A percentile compares a stretch with the other conserved stretches of the same genome.
These are phyloP conservation scores for Thaumetopoea pityocampa DNA, from an alignment of 1,140 invertebrate genomes.

Conservation along the genomic window DNA sequence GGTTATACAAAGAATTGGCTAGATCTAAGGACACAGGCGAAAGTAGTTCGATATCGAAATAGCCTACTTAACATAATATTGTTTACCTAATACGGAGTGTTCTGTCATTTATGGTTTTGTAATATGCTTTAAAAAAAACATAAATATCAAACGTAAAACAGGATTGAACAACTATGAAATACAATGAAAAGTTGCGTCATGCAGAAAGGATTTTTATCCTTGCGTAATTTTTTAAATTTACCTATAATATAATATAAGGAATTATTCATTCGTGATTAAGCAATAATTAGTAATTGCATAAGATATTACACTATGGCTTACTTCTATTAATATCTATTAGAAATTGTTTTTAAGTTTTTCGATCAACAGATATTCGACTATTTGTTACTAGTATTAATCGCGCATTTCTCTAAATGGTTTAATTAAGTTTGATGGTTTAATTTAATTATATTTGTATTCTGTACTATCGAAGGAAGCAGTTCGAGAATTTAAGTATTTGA, in stretches of 20 bases:
- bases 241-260: too few species aligned
- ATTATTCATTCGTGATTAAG: too few species aligned
- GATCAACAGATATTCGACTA: neutral
- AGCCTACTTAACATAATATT: neutral
- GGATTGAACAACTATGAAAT: slow-evolving; percentile 31
- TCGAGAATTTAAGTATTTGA: neutral
- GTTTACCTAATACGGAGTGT: slow-evolving; percentile 1
- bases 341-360: slow-evolving; percentile 5
- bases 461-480: neutral
- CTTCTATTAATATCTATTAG: slow-evolving; percentile 10
- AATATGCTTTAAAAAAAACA: slow-evolving; percentile 15
- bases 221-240: slow-evolving; percentile 27
- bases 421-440: neutral
- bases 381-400: slow-evolving; percentile 1
- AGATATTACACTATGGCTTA: slow-evolving; percentile 7
- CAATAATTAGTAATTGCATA: slow-evolving; percentile 7
- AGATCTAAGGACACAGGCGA: too few species aligned
- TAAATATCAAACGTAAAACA: slow-evolving; percentile 14
- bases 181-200: slow-evolving; percentile 43
- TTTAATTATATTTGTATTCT: neutral
- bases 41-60: too few species aligned
- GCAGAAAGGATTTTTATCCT: slow-evolving; percentile 49
- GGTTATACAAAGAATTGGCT: too few species aligned
- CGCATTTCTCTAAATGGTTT: neutral
- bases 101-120: slow-evolving; percentile 9